Base-by-base conservation (phyloP, 1,140 invertebrate genomes). In the Aleiodes sp. region DNA sequence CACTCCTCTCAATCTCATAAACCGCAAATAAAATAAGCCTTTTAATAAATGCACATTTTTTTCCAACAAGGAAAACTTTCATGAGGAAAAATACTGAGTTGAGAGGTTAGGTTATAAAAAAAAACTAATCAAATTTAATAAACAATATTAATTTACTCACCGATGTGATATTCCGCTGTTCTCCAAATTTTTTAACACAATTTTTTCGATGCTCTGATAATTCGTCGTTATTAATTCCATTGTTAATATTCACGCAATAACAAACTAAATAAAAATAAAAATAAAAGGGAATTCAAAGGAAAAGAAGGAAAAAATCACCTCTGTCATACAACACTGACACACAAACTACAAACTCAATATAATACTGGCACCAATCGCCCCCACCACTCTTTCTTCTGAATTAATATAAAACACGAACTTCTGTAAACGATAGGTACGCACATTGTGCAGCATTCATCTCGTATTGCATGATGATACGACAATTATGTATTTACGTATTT, bases 181-280 rank as follows among this genome's bases (percentile, higher is more conserved):
- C 12, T 57, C 35, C 9, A 76, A 46, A 24, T 62, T 73, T 31
- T 37, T 33, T 4, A 75, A 41, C 56, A 76, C 69, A 60, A 56
- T 71, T 19, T 68, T 43, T 14, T 72, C 71, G n/a, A 73, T 6
- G 28, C 52, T 46, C 7, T 52, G 31, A 39, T 73, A 76, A n/a
- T 31, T 52, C 21, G 52, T 70, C 0, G 62, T 67, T 19, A 75
- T 21, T 26, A 46, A 19, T 16, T 77, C 70, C 74, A 78, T 80
- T 70, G 35, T 66, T 65, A 39, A n/a, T 31, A 29, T 62, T 59
- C 37, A 14, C 35, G 16, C 29, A 10, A 29, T 52, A 10, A 16
- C 26, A 21, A 52, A 52, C 26, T 2, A 52, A 24, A 52, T 41
- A n/a, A 41, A 2, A 52, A 52, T 52, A 24, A 52, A n/a, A n/a